A percentile compares a stretch with the other conserved stretches of the same genome.
phyloP scores from a whole-genome alignment of 2,113 vertebrate species.

The Lamprotornis superbus region DNA sequence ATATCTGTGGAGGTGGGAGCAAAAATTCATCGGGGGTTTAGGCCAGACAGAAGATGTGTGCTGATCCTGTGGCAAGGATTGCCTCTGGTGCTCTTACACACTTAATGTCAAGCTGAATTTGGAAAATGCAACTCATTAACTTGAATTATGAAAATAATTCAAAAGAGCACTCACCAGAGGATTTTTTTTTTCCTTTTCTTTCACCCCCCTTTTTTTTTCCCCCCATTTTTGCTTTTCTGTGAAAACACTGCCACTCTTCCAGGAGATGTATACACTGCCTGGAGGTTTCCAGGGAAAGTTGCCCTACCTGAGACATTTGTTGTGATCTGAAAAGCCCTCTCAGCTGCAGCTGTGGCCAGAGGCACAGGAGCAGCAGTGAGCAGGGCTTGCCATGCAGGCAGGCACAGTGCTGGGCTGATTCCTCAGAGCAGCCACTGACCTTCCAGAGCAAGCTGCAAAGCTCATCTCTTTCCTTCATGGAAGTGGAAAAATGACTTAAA shows the following conservation, averaged over 20 bases:
- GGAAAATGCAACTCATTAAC: not conserved
- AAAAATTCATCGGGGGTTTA: not conserved
- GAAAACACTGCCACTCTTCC: not conserved
- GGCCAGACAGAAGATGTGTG: rapidly evolving
- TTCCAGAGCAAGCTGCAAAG: not conserved
- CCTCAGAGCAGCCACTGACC: not conserved
- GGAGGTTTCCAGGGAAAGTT: not conserved
- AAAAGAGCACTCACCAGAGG: not conserved
- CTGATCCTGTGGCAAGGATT: rapidly evolving
- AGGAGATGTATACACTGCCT: not conserved
- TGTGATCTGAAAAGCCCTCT: not conserved
- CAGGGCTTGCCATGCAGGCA: not conserved
- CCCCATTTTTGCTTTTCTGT: not conserved
- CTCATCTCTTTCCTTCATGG: not conserved
- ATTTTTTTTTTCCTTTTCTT: rapidly evolving
- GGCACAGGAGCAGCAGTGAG: not conserved
- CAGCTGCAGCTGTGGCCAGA: not conserved
- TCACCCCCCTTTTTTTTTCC: rapidly evolving
- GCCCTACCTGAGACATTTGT: not conserved
- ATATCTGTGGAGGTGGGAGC: not conserved
- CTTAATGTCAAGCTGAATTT: not conserved
- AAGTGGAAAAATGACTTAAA: not conserved
- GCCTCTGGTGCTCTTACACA: not conserved
- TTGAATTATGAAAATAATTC: not conserved
- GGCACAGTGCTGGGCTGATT: not conserved